Percentiles rank a stretch among this genome's conserved stretches.
phyloP scores from a whole-genome alignment of 2,888 invertebrate species.

The Diarsia dahlii region DNA sequence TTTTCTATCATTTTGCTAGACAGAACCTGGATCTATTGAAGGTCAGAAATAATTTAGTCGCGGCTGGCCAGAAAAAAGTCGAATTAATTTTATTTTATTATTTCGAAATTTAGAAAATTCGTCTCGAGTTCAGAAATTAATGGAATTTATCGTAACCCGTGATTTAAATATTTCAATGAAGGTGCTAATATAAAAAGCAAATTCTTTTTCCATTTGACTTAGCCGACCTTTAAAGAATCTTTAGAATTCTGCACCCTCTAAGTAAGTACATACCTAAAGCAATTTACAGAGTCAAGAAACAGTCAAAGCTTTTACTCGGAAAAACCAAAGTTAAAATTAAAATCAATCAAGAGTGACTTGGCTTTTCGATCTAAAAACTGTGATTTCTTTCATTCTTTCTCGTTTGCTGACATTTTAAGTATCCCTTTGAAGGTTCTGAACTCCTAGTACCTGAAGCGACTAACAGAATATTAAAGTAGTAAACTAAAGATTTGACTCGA shows the following conservation, averaged over 20 bases:
- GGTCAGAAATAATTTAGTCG: slow-evolving; percentile 12
- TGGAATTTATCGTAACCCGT: slow-evolving; percentile 31
- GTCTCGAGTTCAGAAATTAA: slow-evolving; percentile 5
- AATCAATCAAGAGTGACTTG: background rate
- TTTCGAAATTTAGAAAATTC: slow-evolving; percentile 31
- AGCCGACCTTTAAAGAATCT: slow-evolving; percentile 16
- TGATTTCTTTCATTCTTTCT: background rate
- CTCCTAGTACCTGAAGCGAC: background rate
- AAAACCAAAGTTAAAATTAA: background rate
- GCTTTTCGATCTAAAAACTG: background rate
- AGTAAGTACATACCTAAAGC: slow-evolving; percentile 1
- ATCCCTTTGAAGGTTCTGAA: background rate
- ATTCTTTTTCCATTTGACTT: slow-evolving; percentile 9
- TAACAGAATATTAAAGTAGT: background rate
- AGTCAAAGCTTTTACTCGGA: background rate
- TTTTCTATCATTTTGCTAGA: slow-evolving; percentile 25
- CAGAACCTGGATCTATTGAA: slow-evolving; percentile 24
- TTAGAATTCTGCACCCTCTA: slow-evolving; percentile 18
- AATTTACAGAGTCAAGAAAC: slow-evolving; percentile 2
- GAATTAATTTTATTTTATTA: slow-evolving; percentile 24
- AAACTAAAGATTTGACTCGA: background rate
- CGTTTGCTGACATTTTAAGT: background rate
- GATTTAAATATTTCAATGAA: slow-evolving; percentile 42
- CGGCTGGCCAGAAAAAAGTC: background rate
- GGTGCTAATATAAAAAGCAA: slow-evolving; percentile 24